Conservation (phyloP, 2,888 invertebrate species). For the Tachina fera region DNA sequence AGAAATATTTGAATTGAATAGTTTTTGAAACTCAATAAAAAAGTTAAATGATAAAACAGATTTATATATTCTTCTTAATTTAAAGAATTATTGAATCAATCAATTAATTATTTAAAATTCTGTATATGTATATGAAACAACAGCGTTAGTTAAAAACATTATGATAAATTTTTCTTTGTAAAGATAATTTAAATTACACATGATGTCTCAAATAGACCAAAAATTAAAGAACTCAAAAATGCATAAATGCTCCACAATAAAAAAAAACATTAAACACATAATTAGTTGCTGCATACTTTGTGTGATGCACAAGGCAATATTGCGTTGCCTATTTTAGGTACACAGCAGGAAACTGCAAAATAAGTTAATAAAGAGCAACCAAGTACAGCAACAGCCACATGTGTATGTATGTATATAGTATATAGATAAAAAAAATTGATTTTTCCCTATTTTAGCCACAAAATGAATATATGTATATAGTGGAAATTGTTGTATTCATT, state of each 20-base stretch:
- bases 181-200: conserved; percentile 70
- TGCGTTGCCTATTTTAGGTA: conserved; percentile 31
- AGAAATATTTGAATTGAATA: too few relatives aligned
- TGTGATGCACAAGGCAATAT: conserved; percentile 31
- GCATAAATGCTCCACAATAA: conserved; percentile 24
- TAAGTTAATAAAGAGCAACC: conserved; percentile 29
- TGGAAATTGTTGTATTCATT: conserved; percentile 4
- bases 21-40: too few relatives aligned
- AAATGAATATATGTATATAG: conserved; percentile 40
- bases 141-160: too few relatives aligned
- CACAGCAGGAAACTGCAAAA: background rate
- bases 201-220: conserved; percentile 68
- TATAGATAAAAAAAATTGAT: background rate
- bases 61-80: too few relatives aligned
- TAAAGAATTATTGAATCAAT: too few relatives aligned
- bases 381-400: conserved; percentile 3
- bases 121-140: background rate
- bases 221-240: conserved; percentile 16
- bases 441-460: conserved; percentile 43
- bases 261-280: conserved; percentile 66
- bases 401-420: too few relatives aligned
- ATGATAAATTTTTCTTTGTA: conserved; percentile 20
- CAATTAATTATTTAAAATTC: background rate
- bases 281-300: conserved; percentile 71
- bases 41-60: too few relatives aligned